A percentile compares a stretch with the other conserved stretches of the same genome.
These are phyloP conservation scores for Crambe crambe DNA, from an alignment of 37 sponge, comb jelly and placozoan genomes.

Conservation along the genomic window DNA sequence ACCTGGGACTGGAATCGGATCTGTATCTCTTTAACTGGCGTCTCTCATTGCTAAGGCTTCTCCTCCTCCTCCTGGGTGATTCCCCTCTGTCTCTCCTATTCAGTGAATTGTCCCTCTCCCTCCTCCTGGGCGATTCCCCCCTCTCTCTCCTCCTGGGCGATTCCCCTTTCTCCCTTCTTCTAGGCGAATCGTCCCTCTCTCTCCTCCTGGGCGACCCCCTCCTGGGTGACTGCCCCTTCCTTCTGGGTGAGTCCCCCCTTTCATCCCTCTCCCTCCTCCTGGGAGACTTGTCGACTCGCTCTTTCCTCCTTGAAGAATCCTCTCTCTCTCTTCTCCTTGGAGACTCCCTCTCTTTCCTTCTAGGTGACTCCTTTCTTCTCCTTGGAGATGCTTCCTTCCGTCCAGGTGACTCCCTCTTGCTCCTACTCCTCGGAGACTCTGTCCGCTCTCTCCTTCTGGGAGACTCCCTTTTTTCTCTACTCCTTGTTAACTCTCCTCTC, in stretches of 20 bases:
- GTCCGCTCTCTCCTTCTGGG: not conserved
- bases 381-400: not conserved
- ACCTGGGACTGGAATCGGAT: constrained; percentile 4
- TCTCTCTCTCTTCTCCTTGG: not conserved
- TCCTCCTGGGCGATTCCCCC: constrained; percentile 11
- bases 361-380: not conserved
- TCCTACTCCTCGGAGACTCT: not conserved
- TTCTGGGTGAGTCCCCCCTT: constrained; percentile 3
- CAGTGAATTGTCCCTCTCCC: not conserved
- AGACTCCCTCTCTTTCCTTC: not conserved
- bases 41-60: not conserved
- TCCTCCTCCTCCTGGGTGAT: not conserved
- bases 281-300: not conserved
- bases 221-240: constrained; percentile 2
- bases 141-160: constrained; percentile 11
- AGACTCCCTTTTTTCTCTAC: not conserved
- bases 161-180: not conserved
- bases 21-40: not conserved
- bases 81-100: not conserved
- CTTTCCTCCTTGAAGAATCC: not conserved
- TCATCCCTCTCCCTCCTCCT: not conserved
- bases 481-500: not conserved
- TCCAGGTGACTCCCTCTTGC: not conserved
- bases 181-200: not conserved
- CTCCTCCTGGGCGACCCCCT: constrained; percentile 10